Evolutionary conservation across 2,797 vertebrate species (phyloP).

Genomic region (Sphenopsis melanotis): DNA sequence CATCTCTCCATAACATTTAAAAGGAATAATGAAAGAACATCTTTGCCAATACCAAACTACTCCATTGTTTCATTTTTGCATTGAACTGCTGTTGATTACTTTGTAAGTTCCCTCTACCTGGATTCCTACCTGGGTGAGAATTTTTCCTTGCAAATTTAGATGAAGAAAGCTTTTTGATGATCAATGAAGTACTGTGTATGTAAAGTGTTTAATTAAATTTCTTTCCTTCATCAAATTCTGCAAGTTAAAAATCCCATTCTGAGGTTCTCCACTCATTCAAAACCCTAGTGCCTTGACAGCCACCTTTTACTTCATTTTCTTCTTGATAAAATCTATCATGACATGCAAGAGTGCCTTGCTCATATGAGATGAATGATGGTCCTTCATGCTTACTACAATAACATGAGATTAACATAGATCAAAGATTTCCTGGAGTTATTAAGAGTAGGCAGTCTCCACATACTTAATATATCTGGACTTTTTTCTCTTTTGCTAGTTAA

Average conservation of each 20-base stretch:
- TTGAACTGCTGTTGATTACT: not conserved
- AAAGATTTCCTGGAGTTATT: constrained; percentile 30
- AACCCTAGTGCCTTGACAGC: not conserved
- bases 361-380: not conserved
- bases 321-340: constrained; percentile 31
- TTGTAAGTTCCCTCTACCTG: not conserved
- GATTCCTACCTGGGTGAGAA: not conserved
- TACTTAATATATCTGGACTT: not conserved
- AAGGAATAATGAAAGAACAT: not conserved
- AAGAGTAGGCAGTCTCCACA: not conserved
- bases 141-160: not conserved
- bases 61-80: not conserved
- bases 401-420: constrained; percentile 33
- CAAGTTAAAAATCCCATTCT: not conserved
- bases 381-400: constrained; percentile 18
- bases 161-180: constrained; percentile 2
- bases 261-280: not conserved
- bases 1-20: not conserved
- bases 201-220: not conserved
- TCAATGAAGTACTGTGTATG: not conserved
- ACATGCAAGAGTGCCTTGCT: not conserved
- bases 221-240: not conserved
- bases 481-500: constrained; percentile 34
- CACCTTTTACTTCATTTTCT: constrained; percentile 44
- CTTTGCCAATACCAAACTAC: not conserved